Evolutionary conservation across 2,113 vertebrate species (phyloP), one percentile per base, ranked within the genome.

Genomic region (Cheilinus undulatus): DNA sequence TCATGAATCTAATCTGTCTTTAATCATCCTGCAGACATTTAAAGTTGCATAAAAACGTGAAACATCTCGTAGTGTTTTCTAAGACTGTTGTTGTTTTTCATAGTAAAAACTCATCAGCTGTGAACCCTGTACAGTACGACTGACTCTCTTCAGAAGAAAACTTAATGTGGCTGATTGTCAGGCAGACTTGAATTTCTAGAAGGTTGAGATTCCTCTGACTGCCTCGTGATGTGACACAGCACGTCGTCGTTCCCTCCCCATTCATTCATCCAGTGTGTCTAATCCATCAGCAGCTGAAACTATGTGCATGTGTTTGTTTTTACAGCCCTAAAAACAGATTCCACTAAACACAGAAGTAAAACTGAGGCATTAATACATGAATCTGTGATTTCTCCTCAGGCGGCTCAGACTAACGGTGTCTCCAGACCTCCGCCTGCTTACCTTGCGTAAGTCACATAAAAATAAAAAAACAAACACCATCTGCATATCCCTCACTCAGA

Each of bases 371-470:
- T 54, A 4, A 12, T 15, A 20, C 3, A 2, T 76, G 23, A 52
- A 3, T 59, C 12, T 84, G 14, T 82, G 6, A 81, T 69, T 46
- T 78, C 60, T 88, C 68, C 34, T 28, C 92, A 99, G 97, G 93
- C 77, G 42, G 79, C 85, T 3, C 93, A 94, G 48, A 48, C 94
- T 15, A 98, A 99, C 27, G 97, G 97, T 46, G 85, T 92, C 26
- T 49, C 92, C 17, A 97, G 96, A 89, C 94, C 94, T 81, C 91
- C 93, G 0, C 78, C 89, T 3, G 95, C 95, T 71, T 96, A 95
- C 69, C 93, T 99, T 14, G 96, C 93, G 97, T 99, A 92, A 89
- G 82, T 27, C 67, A 0, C 38, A 11, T 2, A 22, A 30, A 1
- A 27, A 7, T 20, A 46, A 2, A 8, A 45, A 42, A 19, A 5